Evolutionary conservation across 2,888 invertebrate species (phyloP).

Genomic region (Timema podura): DNA sequence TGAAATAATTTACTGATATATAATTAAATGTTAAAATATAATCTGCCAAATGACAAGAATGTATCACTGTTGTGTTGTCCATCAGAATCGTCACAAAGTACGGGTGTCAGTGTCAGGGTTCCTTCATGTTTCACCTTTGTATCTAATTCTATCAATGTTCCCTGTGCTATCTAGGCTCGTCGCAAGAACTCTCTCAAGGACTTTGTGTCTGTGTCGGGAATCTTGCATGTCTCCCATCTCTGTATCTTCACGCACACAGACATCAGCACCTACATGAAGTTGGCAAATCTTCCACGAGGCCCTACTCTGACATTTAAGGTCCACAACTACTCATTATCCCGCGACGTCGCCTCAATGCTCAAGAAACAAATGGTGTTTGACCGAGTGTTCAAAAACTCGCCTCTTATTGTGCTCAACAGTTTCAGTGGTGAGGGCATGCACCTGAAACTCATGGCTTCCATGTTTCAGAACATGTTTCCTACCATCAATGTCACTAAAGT

Average conservation of each 20-base stretch:
- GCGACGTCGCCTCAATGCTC: slow-evolving; percentile 81
- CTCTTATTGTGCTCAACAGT: slow-evolving; percentile 85
- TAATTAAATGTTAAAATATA: too few species aligned
- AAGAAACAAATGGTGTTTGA: slow-evolving; percentile 81
- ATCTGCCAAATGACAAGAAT: too few species aligned
- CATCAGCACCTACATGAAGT: slow-evolving; percentile 76
- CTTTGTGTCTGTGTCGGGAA: slow-evolving; percentile 85
- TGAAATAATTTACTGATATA: too few species aligned
- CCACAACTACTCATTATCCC: slow-evolving; percentile 71
- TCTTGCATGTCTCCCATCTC: slow-evolving; percentile 91
- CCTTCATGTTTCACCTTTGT: too few species aligned
- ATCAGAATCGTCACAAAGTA: too few species aligned
- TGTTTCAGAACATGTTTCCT: slow-evolving; percentile 99
- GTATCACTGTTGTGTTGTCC: too few species aligned
- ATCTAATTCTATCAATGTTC: background rate
- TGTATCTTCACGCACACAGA: slow-evolving; percentile 85
- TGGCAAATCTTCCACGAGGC: slow-evolving; percentile 82
- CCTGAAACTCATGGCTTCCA: slow-evolving; percentile 86
- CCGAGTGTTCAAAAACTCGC: slow-evolving; percentile 80
- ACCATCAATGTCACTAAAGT: slow-evolving; percentile 90
- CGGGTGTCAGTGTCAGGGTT: too few species aligned
- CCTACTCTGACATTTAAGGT: slow-evolving; percentile 90
- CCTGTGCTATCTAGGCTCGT: slow-evolving; percentile 58
- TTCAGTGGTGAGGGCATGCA: slow-evolving; percentile 88
- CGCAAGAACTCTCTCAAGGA: slow-evolving; percentile 94